These are phyloP conservation scores for Macroglossus sobrinus DNA, from an alignment of 2,113 vertebrate genomes.

Conservation along the genomic window DNA sequence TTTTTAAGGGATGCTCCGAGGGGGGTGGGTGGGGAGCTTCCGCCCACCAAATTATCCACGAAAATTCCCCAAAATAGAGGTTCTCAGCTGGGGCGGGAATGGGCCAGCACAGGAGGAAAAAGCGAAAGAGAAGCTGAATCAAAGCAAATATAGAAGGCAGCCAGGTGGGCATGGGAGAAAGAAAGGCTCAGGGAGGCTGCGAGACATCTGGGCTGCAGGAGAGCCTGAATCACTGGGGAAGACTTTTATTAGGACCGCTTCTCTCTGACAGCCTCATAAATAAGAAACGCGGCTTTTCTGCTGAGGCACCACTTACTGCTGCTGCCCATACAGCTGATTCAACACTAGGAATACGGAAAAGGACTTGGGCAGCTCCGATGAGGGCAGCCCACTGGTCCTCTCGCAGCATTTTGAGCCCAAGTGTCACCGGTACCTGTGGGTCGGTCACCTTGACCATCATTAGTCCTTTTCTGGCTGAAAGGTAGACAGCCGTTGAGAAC, in stretches of 20 bases:
- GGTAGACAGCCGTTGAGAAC: not conserved
- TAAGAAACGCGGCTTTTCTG: not conserved
- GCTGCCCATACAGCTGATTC: not conserved
- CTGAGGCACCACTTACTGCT: not conserved
- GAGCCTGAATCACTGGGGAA: slow-evolving; percentile 5
- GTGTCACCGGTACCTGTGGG: not conserved
- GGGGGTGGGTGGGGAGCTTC: too few relatives aligned
- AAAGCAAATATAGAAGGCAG: slow-evolving; percentile 52
- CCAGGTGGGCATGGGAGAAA: slow-evolving; percentile 49
- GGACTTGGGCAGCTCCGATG: not conserved
- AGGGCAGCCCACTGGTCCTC: fast-evolving
- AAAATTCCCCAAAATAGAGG: too few relatives aligned
- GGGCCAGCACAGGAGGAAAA: slow-evolving; percentile 49
- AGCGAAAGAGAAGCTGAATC: slow-evolving; percentile 18
- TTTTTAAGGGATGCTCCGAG: too few relatives aligned
- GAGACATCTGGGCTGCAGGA: not conserved
- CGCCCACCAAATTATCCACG: too few relatives aligned
- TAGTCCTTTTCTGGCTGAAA: not conserved
- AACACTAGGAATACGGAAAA: not conserved
- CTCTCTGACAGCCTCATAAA: not conserved
- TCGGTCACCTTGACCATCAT: fast-evolving
- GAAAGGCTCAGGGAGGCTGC: not conserved
- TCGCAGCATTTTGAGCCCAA: fast-evolving
- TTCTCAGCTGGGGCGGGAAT: slow-evolving; percentile 31
- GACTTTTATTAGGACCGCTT: not conserved